These are phyloP conservation scores for Tetramorium alpestre DNA, from an alignment of 1,140 invertebrate species.

Conservation along the genomic window DNA sequence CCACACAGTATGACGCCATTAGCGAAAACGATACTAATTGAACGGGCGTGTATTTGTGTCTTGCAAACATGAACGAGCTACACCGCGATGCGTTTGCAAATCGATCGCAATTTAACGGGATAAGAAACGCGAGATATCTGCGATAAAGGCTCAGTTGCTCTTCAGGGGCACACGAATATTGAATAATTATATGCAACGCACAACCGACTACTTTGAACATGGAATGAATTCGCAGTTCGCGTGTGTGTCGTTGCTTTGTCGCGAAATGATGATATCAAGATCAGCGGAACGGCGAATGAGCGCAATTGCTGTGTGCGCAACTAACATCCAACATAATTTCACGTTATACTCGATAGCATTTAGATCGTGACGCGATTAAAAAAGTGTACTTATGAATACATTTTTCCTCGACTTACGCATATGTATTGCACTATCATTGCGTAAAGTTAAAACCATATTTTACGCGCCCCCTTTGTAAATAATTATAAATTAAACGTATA, in stretches of 20 bases:
- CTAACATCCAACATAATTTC: constrained; percentile 40
- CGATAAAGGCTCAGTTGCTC: not conserved
- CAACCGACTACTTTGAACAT: not conserved
- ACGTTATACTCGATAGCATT: constrained; percentile 17
- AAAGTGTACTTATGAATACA: not conserved
- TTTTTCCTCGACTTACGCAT: not conserved
- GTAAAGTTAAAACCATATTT: not conserved
- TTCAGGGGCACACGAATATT: not conserved
- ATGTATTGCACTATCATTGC: not conserved
- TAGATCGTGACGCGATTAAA: constrained; percentile 47
- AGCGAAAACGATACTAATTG: constrained; percentile 53
- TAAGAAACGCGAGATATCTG: not conserved
- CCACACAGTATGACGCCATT: constrained; percentile 9
- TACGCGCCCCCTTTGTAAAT: not conserved
- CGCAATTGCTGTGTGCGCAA: not conserved
- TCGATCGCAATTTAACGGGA: not conserved
- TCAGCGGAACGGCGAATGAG: constrained; percentile 45
- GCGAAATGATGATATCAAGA: constrained; percentile 40
- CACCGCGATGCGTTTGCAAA: not conserved
- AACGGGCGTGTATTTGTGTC: constrained; percentile 6
- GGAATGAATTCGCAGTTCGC: constrained; percentile 29
- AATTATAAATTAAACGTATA: not conserved
- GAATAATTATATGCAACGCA: constrained; percentile 36
- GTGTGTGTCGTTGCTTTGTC: not conserved
- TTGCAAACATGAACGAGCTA: not conserved